Conservation (phyloP, 1,140 invertebrate species). For the Chlorops oryzae region DNA sequence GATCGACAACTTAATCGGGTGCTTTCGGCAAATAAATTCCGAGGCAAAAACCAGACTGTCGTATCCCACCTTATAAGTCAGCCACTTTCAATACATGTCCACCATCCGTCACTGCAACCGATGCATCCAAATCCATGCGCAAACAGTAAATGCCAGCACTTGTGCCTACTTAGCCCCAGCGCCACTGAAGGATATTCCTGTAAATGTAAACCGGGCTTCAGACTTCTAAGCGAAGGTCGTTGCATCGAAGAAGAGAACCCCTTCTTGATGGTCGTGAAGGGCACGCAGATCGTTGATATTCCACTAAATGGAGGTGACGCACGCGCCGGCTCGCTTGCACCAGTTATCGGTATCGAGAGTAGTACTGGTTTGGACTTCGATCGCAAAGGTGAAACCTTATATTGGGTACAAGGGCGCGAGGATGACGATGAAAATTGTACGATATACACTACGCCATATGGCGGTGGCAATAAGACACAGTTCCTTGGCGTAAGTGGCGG, state of each 20-base stretch:
- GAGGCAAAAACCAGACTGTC: constrained; percentile 83
- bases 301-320: constrained; percentile 68
- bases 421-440: constrained; percentile 75
- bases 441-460: constrained; percentile 75
- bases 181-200: constrained; percentile 70
- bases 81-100: constrained; percentile 88
- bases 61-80: constrained; percentile 91
- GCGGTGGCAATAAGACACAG: constrained; percentile 79
- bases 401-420: constrained; percentile 76
- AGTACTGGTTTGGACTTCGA: constrained; percentile 90
- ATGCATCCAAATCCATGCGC: constrained; percentile 76
- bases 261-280: constrained; percentile 86
- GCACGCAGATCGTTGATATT: constrained; percentile 81
- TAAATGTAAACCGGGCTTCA: constrained; percentile 85
- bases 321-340: constrained; percentile 71
- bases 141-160: constrained; percentile 74
- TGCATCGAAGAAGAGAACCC: constrained; percentile 81
- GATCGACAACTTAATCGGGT: constrained; percentile 87
- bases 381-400: constrained; percentile 71
- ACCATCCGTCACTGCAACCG: constrained; percentile 90
- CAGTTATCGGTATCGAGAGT: constrained; percentile 85
- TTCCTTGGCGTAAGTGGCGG: constrained; percentile 74
- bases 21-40: constrained; percentile 84
- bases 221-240: constrained; percentile 59
- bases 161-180: constrained; percentile 82